Base-by-base conservation (phyloP, 2,113 vertebrate genomes). In the Plecotus auritus region DNA sequence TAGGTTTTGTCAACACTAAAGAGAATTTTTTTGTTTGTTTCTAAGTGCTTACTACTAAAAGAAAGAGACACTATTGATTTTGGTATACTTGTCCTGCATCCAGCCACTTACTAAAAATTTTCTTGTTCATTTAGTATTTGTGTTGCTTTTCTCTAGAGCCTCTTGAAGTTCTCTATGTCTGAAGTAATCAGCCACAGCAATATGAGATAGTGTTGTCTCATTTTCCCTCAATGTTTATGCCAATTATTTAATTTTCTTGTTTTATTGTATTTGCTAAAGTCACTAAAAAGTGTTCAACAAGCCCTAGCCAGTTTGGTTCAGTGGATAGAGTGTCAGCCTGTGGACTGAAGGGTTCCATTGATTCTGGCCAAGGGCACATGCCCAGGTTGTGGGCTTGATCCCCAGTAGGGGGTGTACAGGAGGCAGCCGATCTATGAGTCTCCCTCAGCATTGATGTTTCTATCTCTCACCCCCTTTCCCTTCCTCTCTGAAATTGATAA, bases 21-120 rank as follows among this genome's bases (percentile, higher is more conserved):
- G 20, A 5, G 26, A 85, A 32, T 73, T 87, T 85, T 83, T 96
- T 51, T 72, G 94, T 92, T 59, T 94, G 56, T 56, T 91, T 92
- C 47, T 83, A 87, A 70, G 74, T 61, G 26, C 35, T 85, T 76
- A 87, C 17, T 80, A 14, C 40, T 56, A 85, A 88, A 77, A 54
- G 54, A 54, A 89, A 42, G 87, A 87, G 30, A 88, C 82, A 83
- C 7, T 42, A 69, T 22, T 47, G 54, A 49, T 73, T 94, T 93
- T 85, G 83, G 30, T 26, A 85, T 32, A 59, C 13, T 30, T 85
- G 14, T 56, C 45, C 90, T 56, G 4, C 56, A 88, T 32, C 26
- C 12, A 78, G 20, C 23, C 0, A 37, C 32, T 85, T 94, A 40
- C 17, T 72, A 80, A 69, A 80, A 69, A 80, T 92, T 70, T 66